Conservation (phyloP, 2,888 invertebrate species). For the Petrolisthes manimaculis region DNA sequence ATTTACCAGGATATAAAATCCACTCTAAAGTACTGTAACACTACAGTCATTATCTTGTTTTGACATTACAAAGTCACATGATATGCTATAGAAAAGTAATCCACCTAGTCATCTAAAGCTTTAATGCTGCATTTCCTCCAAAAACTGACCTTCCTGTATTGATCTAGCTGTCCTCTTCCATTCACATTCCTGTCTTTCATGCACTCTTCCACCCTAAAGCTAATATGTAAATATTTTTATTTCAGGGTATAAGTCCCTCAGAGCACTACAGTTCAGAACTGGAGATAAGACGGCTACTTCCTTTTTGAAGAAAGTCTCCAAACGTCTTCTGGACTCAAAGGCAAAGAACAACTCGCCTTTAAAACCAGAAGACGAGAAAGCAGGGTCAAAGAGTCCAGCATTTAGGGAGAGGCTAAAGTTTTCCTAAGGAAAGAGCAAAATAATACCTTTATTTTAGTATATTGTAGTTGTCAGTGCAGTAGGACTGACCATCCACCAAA, state of each 20-base stretch:
- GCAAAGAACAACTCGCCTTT: constrained; percentile 10
- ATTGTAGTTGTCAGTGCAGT: background rate
- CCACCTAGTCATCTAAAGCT: no score
- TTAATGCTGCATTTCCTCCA: no score
- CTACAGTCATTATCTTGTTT: no score
- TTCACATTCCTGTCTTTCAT: no score
- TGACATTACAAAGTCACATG: no score
- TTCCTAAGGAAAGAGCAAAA: constrained; percentile 16
- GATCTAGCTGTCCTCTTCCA: no score
- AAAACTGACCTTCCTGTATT: no score
- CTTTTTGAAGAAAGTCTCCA: constrained; percentile 58
- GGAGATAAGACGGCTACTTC: constrained; percentile 51
- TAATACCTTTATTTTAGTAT: background rate
- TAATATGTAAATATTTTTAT: background rate
- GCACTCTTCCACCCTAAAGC: background rate
- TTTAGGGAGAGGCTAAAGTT: constrained; percentile 54
- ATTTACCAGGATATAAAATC: no score
- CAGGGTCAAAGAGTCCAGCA: constrained; percentile 46
- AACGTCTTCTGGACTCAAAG: constrained; percentile 44
- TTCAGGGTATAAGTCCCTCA: constrained; percentile 60
- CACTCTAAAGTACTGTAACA: no score
- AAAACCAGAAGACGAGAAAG: constrained; percentile 48
- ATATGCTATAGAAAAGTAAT: no score
- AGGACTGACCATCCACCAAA: no score
- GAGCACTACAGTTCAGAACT: constrained; percentile 48